Evolutionary conservation across 1,140 invertebrate genomes (phyloP).

Genomic region (Archivesica marissinica): DNA sequence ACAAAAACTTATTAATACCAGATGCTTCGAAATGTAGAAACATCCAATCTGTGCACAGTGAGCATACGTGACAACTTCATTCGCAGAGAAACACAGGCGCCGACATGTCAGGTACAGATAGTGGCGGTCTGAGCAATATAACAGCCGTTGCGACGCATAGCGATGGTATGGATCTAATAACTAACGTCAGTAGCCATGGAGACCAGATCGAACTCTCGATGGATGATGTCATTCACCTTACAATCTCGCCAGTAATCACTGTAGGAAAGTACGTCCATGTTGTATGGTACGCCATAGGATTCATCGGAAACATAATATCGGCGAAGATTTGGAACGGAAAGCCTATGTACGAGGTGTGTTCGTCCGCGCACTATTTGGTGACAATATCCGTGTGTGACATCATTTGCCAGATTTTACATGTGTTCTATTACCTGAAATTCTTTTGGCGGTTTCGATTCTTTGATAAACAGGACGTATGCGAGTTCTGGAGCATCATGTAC

Average conservation of each 20-base stretch:
- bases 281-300: constrained; percentile 77
- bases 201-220: constrained; percentile 1
- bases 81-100: too few relatives aligned
- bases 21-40: too few relatives aligned
- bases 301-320: constrained; percentile 79
- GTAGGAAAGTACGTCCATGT: constrained; percentile 32
- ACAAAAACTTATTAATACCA: too few relatives aligned
- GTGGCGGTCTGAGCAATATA: too few relatives aligned
- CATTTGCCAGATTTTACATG: constrained; percentile 64
- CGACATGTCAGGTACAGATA: too few relatives aligned
- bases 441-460: constrained; percentile 65
- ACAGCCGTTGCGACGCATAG: too few relatives aligned
- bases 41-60: too few relatives aligned
- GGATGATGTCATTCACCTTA: constrained; percentile 31
- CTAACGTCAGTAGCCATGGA: not conserved
- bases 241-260: constrained; percentile 12
- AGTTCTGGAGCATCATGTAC: constrained; percentile 69
- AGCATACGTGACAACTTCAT: too few relatives aligned
- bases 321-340: constrained; percentile 75
- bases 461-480: constrained; percentile 65
- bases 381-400: constrained; percentile 67
- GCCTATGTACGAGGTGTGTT: constrained; percentile 74
- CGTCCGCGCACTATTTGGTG: constrained; percentile 69
- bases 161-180: too few relatives aligned
- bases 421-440: constrained; percentile 68